A percentile compares a stretch with the other conserved stretches of the same genome.
phyloP scores from a whole-genome alignment of 2,888 invertebrate species.

The Cryptus armator region DNA sequence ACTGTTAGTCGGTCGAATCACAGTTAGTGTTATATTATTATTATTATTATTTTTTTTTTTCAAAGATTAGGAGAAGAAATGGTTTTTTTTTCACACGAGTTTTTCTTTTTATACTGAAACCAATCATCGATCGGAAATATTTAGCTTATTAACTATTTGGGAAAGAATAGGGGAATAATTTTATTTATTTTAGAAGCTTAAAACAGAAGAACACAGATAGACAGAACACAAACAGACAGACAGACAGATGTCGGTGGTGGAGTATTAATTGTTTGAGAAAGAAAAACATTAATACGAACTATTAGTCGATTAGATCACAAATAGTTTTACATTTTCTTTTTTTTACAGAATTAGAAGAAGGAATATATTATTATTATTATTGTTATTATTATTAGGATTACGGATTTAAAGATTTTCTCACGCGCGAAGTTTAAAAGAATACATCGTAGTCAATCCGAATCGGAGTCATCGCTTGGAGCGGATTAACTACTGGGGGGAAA shows the following conservation, averaged over 20 bases:
- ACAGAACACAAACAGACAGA: no score
- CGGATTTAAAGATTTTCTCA: background rate
- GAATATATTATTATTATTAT: no score
- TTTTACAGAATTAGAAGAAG: background rate
- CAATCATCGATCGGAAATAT: no score
- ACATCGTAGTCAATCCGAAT: no score
- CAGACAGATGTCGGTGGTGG: no score
- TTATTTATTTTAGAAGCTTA: no score
- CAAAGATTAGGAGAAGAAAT: background rate
- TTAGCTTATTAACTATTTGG: no score
- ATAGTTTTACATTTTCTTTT: no score
- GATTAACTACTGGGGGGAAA: background rate
- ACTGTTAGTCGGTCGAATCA: constrained; percentile 50
- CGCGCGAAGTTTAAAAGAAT: constrained; percentile 10
- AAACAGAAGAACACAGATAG: no score
- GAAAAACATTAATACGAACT: background rate
- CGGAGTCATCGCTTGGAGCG: background rate
- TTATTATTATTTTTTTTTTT: background rate
- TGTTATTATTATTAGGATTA: no score
- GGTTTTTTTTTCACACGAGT: background rate
- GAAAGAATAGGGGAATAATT: background rate
- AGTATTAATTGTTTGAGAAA: background rate
- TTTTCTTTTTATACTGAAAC: background rate
- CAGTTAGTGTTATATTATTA: constrained; percentile 7
- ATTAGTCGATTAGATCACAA: no score